Evolutionary conservation across 2,888 invertebrate genomes (phyloP).

Genomic region (Cantharis nigra): DNA sequence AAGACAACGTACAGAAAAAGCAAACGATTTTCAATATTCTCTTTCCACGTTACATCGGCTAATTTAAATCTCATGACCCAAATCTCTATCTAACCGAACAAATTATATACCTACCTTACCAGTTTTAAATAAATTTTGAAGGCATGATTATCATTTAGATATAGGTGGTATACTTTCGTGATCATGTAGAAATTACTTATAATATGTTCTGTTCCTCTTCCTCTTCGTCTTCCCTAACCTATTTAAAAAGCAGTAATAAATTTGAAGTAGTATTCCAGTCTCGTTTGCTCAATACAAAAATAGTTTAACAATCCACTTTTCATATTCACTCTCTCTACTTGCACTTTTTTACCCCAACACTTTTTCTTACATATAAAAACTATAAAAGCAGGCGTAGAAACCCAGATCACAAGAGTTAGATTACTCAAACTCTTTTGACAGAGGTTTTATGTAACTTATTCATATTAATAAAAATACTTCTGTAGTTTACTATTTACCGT

Average conservation of each 20-base stretch:
- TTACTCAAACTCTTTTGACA: too few relatives aligned
- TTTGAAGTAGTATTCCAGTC: too few relatives aligned
- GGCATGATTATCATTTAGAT: not conserved
- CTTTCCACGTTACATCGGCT: not conserved
- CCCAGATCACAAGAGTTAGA: too few relatives aligned
- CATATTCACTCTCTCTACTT: too few relatives aligned
- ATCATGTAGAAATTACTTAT: not conserved
- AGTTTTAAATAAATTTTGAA: not conserved
- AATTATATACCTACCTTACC: not conserved
- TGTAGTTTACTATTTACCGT: too few relatives aligned
- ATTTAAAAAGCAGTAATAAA: not conserved
- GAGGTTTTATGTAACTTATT: too few relatives aligned
- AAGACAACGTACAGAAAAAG: not conserved
- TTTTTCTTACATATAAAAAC: too few relatives aligned
- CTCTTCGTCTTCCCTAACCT: not conserved
- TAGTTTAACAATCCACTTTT: too few relatives aligned
- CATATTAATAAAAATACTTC: too few relatives aligned
- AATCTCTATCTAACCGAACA: not conserved
- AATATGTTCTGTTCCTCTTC: not conserved
- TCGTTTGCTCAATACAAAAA: too few relatives aligned
- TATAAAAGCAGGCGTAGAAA: too few relatives aligned
- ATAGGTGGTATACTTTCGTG: not conserved
- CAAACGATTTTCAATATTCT: not conserved
- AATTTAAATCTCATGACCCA: not conserved
- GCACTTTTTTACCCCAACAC: too few relatives aligned